Conservation (phyloP, 2,888 invertebrate genomes). For the Amblyjoppa proteus region DNA sequence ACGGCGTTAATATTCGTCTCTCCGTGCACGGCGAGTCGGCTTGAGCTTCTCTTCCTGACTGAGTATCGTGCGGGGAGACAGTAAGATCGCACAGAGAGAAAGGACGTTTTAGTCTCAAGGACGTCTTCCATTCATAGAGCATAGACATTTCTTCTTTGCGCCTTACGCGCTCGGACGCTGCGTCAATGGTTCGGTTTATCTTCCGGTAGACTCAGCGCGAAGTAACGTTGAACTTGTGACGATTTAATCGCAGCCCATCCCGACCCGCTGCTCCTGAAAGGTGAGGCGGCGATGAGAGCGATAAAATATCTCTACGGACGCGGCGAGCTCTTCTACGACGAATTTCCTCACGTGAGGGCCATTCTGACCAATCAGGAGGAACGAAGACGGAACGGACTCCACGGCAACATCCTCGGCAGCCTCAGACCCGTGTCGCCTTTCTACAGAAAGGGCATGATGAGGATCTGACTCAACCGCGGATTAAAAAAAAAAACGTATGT, state of each 20-base stretch:
- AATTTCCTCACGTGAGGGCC: slow-evolving; percentile 88
- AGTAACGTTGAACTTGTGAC: background rate
- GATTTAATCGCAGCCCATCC: slow-evolving; percentile 79
- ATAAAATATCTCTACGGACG: slow-evolving; percentile 86
- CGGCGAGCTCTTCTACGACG: slow-evolving; percentile 88
- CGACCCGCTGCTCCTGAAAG: slow-evolving; percentile 88
- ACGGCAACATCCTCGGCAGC: slow-evolving; percentile 88
- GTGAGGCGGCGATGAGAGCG: slow-evolving; percentile 87
- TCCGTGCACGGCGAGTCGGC: too few species aligned
- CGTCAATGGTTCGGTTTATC: background rate
- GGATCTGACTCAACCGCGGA: background rate
- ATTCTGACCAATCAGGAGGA: slow-evolving; percentile 88
- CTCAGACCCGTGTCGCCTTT: slow-evolving; percentile 88
- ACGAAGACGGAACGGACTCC: slow-evolving; percentile 87
- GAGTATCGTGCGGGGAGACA: background rate
- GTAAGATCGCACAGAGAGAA: background rate
- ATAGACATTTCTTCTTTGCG: slow-evolving; percentile 2
- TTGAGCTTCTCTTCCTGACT: background rate
- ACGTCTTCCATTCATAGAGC: slow-evolving; percentile 12
- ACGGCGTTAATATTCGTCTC: too few species aligned
- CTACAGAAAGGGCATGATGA: slow-evolving; percentile 82
- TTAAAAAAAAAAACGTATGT: background rate
- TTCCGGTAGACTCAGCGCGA: background rate
- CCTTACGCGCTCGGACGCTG: background rate
- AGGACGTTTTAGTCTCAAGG: background rate